phyloP scores from a whole-genome alignment of 2,888 invertebrate genomes.

The Andrena camellia region DNA sequence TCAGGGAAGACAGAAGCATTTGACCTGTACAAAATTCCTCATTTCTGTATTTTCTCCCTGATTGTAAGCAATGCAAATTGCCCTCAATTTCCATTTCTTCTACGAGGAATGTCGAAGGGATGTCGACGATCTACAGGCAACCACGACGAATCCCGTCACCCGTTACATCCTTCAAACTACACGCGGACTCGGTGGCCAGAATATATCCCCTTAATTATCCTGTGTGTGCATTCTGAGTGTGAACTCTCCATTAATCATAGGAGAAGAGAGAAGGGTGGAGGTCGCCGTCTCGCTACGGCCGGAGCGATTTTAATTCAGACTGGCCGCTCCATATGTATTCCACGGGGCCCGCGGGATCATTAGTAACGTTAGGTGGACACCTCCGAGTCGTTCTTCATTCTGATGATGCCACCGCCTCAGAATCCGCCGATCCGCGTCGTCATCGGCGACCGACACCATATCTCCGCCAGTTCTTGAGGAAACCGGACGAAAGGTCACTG shows the following conservation, averaged over 20 bases:
- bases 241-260: slow-evolving; percentile 85
- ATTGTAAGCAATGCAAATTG: not conserved
- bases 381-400: slow-evolving; percentile 84
- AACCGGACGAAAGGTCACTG: slow-evolving; percentile 55
- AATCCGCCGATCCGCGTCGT: slow-evolving; percentile 74
- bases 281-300: slow-evolving; percentile 77
- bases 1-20: not conserved
- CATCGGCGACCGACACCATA: slow-evolving; percentile 71
- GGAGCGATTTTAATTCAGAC: slow-evolving; percentile 85
- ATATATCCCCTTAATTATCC: slow-evolving; percentile 85
- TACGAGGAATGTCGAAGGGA: not conserved
- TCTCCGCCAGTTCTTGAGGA: slow-evolving; percentile 52
- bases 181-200: slow-evolving; percentile 83
- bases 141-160: slow-evolving; percentile 74
- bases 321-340: slow-evolving; percentile 84
- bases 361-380: slow-evolving; percentile 85
- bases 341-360: slow-evolving; percentile 83
- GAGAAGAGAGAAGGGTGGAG: slow-evolving; percentile 80
- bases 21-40: not conserved
- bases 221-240: slow-evolving; percentile 85
- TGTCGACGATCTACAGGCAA: not conserved
- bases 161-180: slow-evolving; percentile 82
- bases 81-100: no score
- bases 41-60: not conserved
- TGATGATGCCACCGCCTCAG: slow-evolving; percentile 79